Evolutionary conservation across 2,797 vertebrate genomes (phyloP), one percentile per base, ranked within the genome.

Genomic region (Fringilla coelebs): DNA sequence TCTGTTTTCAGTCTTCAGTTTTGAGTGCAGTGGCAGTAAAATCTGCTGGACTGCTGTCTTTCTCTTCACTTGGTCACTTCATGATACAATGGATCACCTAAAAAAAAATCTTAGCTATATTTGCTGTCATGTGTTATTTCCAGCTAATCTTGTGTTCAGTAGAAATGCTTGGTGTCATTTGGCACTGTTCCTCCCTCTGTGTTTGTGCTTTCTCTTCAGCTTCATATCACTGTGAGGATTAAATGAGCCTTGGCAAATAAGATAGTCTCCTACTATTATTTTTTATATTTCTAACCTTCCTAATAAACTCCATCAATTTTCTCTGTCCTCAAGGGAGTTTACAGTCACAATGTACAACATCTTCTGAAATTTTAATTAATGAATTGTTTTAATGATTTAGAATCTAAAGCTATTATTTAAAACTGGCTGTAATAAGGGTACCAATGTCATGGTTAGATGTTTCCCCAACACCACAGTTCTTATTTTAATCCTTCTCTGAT

Each of bases 171-270:
- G 61, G 75, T 92, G 68, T 91, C 87, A 70, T 92, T 92, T 88
- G 52, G 55, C 73, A 78, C 29, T 41, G 16, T 62, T 89, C 26
- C 14, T 81, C 75, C 46, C 51, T 72, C 66, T 68, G n/a, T 88
- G 51, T 66, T 94, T 94, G 66, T 90, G 29, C 70, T 78, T 94
- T 78, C 87, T 88, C 46, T 88, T 89, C 54, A 88, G 58, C 26
- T 62, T 66, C 85, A 40, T 89, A 73, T 73, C 70, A 62, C 54
- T 66, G 43, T n/a, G 48, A 84, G 79, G 36, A 89, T 89, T 89
- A 94, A 95, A 88, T 78, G 87, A 95, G 28, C 82, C 87, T 93
- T 89, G 68, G 61, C 68, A 93, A 91, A 38, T 51, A 51, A 85
- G 54, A 60, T 29, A 61, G 54, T 74, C 61, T 89, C 45, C 63